Evolutionary conservation across 2,888 invertebrate species (phyloP).

Genomic region (Plemyria rubiginata): DNA sequence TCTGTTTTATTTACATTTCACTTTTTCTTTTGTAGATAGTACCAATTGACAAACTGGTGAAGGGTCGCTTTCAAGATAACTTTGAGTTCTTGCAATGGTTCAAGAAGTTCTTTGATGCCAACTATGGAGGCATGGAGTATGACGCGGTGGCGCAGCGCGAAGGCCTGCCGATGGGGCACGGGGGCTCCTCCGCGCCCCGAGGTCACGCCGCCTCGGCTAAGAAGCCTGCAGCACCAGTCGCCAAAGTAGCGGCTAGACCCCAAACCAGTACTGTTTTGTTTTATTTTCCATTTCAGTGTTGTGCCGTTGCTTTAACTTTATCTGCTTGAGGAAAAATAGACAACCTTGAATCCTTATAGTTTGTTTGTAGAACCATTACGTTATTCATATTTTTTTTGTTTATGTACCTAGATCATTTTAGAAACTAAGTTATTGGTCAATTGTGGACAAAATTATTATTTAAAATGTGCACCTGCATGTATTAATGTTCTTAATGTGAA

Average conservation of each 20-base stretch:
- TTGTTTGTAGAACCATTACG: constrained; percentile 55
- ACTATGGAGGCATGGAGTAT: constrained; percentile 97
- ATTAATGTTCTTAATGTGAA: too few relatives aligned
- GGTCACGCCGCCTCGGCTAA: constrained; percentile 68
- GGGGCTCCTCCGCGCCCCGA: constrained; percentile 84
- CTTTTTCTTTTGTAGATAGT: constrained; percentile 90
- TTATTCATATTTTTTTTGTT: constrained; percentile 26
- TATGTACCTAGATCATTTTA: not conserved
- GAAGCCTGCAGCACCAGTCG: constrained; percentile 79
- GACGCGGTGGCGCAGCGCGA: constrained; percentile 94
- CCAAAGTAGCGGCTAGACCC: constrained; percentile 87
- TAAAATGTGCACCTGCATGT: constrained; percentile 1
- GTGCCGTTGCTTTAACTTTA: constrained; percentile 41
- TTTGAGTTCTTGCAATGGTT: constrained; percentile 99
- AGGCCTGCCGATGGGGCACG: constrained; percentile 93
- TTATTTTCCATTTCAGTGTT: constrained; percentile 53
- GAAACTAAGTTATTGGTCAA: not conserved
- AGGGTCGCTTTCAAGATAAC: constrained; percentile 99
- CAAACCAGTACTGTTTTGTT: constrained; percentile 83
- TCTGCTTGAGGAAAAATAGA: constrained; percentile 29
- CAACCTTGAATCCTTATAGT: not conserved
- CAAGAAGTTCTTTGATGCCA: constrained; percentile 99
- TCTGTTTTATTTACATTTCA: constrained; percentile 66
- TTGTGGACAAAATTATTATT: not conserved
- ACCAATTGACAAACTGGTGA: constrained; percentile 97